Base-by-base conservation (phyloP, 2,888 invertebrate species). In the Eilema griseolum region DNA sequence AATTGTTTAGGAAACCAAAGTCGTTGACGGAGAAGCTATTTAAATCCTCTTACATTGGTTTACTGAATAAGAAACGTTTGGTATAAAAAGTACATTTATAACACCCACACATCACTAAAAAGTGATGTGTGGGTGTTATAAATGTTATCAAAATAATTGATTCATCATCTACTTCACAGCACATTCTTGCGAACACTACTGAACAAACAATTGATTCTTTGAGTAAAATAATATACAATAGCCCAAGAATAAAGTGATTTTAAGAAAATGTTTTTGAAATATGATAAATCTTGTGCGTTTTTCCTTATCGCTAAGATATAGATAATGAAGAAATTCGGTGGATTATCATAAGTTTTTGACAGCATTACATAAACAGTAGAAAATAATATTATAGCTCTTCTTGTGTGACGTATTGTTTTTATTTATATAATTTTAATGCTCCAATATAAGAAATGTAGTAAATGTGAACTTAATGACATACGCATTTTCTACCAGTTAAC, bases 11-110 rank as follows among this genome's bases (percentile, higher is more conserved):
- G 93, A 86, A 90, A 80, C 85, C 87, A 77, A 89, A 88, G 79
- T 83, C 87, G 86, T 86, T 88, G 86, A 83, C 83, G 90, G 90
- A 87, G 89, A 88, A 87, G 86, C 85, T 89, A 83, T 90, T 89
- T 88, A 90, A 86, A 77, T 89, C 92, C 75, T 94, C 94, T 75
- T 89, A 92, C 86, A 86, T 89, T 82, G 89, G 90, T 82, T 85
- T 90, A 81, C 92, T 90, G 84, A 89, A 86, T 91, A 92, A 92
- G 90, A 93, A 90, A 89, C 31, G 4, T 33, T 33, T 33, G 4
- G 31, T 33, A 33, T 33, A 33, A 33, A 3, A 28, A 28, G 28
- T 28, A 28, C 28, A n/a, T n/a, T n/a, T n/a, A n/a, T n/a, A n/a
- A n/a, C n/a, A n/a, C n/a, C n/a, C n/a, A n/a, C n/a, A n/a, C n/a